These are phyloP conservation scores for Priapulus caudatus DNA, from an alignment of 2,888 invertebrate genomes.

Conservation along the genomic window DNA sequence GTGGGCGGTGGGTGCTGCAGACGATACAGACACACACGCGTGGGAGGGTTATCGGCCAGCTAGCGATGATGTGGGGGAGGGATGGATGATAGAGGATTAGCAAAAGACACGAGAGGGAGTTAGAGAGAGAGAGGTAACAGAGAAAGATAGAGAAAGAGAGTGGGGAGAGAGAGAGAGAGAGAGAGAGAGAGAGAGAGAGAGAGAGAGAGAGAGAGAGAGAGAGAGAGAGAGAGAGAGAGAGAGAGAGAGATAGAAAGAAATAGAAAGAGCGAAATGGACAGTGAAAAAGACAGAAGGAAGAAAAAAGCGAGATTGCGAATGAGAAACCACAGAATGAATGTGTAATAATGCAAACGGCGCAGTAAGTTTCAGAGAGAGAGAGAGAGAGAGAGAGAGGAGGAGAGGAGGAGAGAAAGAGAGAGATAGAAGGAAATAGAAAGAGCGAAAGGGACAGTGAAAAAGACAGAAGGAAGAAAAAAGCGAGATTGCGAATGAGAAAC, in stretches of 20 bases:
- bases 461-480: too few relatives aligned
- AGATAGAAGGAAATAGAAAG: not conserved
- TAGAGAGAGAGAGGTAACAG: too few relatives aligned
- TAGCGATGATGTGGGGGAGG: too few relatives aligned
- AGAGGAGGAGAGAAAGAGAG: not conserved
- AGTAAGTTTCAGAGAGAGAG: not conserved
- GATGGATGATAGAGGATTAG: too few relatives aligned
- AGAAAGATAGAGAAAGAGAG: conserved; percentile 1
- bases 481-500: too few relatives aligned
- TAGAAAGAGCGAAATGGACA: not conserved
- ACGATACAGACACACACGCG: too few relatives aligned
- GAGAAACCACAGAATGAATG: not conserved
- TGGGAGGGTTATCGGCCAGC: too few relatives aligned
- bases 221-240: not conserved
- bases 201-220: not conserved
- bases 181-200: not conserved
- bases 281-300: not conserved
- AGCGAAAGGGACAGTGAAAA: too few relatives aligned
- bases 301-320: not conserved
- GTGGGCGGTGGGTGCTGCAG: too few relatives aligned
- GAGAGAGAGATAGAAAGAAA: not conserved
- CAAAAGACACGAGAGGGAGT: too few relatives aligned
- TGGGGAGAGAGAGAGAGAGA: not conserved
- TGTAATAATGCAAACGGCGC: not conserved
- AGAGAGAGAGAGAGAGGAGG: not conserved